Evolutionary conservation across 1,140 invertebrate species (phyloP), one percentile per base, ranked within the genome.

Genomic region (Drosophila sp.): DNA sequence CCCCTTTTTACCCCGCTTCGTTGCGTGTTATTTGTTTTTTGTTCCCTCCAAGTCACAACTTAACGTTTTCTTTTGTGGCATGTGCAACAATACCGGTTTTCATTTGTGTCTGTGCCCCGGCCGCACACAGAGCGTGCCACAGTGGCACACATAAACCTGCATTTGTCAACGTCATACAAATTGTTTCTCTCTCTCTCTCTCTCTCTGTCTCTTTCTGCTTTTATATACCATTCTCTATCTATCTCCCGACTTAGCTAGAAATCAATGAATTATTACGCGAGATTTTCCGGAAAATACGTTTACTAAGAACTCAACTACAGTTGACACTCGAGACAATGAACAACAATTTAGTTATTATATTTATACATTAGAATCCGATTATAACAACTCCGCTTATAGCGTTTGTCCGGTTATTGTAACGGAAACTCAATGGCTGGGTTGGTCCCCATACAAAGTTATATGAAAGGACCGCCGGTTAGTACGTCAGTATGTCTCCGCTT

Each of bases 41-140:
- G n/a, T n/a, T 2, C 27, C 27, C 27, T 6, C 7, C 27, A 29
- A 4, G 36, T 8, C 2, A n/a, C 9, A n/a, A n/a, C 9, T 2
- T 4, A 36, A 3, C 34, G 9, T 11, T 36, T 1, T 36, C 34
- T 36, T 7, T 25, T 21, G 14, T 50, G 34, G 9, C 18, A 62
- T 54, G 36, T 54, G 50, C 32, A 18, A 41, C 41, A 54, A 70
- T 70, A 63, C 66, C 66, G 66, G 66, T 70, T 70, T 45, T 16
- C 13, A 13, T 38, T 11, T 53, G 7, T 66, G 4, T 46, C 4
- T 36, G 27, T 46, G 34, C 13, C 13, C 53, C n/a, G 46, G 29
- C 58, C 46, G 40, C 50, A 41, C 67, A 64, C 59, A 27, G 8
- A 32, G 61, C 41, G n/a, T 56, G 67, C 40, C 67, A 64, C 67